Percentiles rank a stretch among this genome's conserved stretches.
Conservation (phyloP, 35 echinoderm and acorn worm genomes). For the Heliocidaris tuberculata region DNA sequence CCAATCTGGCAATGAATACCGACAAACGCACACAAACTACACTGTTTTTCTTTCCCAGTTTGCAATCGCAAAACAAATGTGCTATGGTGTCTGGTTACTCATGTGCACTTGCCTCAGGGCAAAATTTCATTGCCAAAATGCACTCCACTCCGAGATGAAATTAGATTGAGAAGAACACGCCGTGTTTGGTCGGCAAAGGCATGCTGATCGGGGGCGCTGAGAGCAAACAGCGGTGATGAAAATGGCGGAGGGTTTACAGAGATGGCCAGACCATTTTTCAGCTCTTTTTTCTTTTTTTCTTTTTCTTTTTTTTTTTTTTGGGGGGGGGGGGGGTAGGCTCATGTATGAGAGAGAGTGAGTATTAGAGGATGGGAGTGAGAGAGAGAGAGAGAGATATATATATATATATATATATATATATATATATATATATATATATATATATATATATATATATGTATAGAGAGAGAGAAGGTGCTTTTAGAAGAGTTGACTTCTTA, state of each 20-base stretch:
- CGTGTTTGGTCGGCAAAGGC: background rate
- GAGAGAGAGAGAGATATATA: background rate
- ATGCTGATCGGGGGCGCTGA: background rate
- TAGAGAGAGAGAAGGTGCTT: background rate
- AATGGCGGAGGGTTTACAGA: background rate
- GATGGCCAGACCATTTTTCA: background rate
- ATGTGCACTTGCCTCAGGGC: conserved; percentile 39
- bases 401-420: no score
- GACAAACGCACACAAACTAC: conserved; percentile 25
- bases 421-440: no score
- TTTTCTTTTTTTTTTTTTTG: no score
- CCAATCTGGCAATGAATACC: background rate
- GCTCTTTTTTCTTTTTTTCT: background rate
- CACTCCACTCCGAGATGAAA: conserved; percentile 11
- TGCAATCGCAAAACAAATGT: conserved; percentile 29
- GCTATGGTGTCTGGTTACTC: conserved; percentile 39
- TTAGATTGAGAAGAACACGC: conserved; percentile 30
- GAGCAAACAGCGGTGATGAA: background rate
- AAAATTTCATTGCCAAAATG: conserved; percentile 35
- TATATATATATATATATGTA: no score
- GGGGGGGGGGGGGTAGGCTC: background rate
- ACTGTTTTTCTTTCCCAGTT: background rate
- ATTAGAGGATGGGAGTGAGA: background rate
- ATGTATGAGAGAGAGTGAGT: background rate
- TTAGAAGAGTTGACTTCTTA: no score